Base-by-base conservation (phyloP, 2,797 vertebrate genomes). In the Loris lydekkerianus region DNA sequence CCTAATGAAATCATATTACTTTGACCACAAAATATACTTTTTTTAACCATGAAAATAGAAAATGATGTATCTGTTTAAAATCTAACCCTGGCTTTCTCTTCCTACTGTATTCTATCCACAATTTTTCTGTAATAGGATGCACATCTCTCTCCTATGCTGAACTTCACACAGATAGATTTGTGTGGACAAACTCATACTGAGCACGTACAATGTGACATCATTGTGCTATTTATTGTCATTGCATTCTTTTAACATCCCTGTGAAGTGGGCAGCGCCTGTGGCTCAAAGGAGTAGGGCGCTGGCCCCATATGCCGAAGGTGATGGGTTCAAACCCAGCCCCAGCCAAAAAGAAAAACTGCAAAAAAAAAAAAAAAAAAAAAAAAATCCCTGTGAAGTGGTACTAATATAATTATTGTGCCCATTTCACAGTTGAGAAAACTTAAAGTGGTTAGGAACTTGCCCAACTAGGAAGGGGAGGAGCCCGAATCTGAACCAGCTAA, bases 11-110 rank as follows among this genome's bases (percentile, higher is more conserved):
- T 25, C 61, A 1, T 84, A 49, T 84, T 84, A 69, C 49, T 84
- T 84, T 77, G 61, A 84, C 69, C 37, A 84, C 46, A 43, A 73
- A 25, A 40, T 14, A 43, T 14, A 40, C 37, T 73, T 46, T 65
- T 53, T 53, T 72, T 83, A 85, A 82, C 34, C 65, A 70, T 31
- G 43, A 65, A 80, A 53, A 58, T 56, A 53, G 8, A 86, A 86
- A 67, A 56, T 65, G 58, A 53, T 76, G 75, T 73, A 37, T 60
- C 60, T 93, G 37, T 81, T 81, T 80, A 82, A 75, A 95, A 91
- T 87, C 5, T n/a, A 78, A 85, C 27, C 10, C 37, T 63, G 9
- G 18, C 31, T 82, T 46, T 86, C 58, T 86, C 46, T 8, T 75
- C 65, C 56, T 61, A 18, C 58, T 86, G 10, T 76, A 37, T 65